phyloP scores from a whole-genome alignment of 2,888 invertebrate species.

The Diaphora mendica region DNA sequence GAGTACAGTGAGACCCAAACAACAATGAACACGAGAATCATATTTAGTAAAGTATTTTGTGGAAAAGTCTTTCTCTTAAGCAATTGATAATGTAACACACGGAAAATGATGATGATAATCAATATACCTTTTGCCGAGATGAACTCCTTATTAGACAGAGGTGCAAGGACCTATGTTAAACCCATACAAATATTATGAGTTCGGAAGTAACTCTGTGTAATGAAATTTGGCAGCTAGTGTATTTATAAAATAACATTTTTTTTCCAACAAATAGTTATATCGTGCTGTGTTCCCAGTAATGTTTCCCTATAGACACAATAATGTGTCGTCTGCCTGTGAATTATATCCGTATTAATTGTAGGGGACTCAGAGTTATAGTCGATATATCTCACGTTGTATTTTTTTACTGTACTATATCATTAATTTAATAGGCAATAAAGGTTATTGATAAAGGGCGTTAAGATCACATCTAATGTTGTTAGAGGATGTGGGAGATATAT shows the following conservation, averaged over 20 bases:
- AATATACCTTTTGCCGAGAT: background rate
- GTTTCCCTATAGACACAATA: constrained; percentile 44
- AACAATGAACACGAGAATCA: background rate
- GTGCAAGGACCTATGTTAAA: background rate
- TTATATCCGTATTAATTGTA: constrained; percentile 74
- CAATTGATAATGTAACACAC: background rate
- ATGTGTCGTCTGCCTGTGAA: constrained; percentile 54
- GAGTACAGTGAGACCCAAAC: background rate
- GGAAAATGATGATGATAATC: background rate
- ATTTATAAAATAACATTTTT: constrained; percentile 6
- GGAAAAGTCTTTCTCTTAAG: background rate
- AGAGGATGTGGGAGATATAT: background rate
- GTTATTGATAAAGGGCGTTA: constrained; percentile 27
- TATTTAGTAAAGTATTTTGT: background rate
- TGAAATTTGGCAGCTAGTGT: background rate
- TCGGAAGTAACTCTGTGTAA: too few species aligned
- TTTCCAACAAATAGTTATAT: constrained; percentile 27
- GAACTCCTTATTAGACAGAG: background rate
- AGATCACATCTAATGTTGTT: constrained; percentile 3
- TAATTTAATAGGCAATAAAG: constrained; percentile 49
- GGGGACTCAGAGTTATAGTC: constrained; percentile 63
- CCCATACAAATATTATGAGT: too few species aligned
- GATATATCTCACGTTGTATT: constrained; percentile 46
- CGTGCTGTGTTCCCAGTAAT: constrained; percentile 44
- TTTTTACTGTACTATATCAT: constrained; percentile 50